phyloP scores from a whole-genome alignment of 2,797 vertebrate species.

The Nannoperca australis region DNA sequence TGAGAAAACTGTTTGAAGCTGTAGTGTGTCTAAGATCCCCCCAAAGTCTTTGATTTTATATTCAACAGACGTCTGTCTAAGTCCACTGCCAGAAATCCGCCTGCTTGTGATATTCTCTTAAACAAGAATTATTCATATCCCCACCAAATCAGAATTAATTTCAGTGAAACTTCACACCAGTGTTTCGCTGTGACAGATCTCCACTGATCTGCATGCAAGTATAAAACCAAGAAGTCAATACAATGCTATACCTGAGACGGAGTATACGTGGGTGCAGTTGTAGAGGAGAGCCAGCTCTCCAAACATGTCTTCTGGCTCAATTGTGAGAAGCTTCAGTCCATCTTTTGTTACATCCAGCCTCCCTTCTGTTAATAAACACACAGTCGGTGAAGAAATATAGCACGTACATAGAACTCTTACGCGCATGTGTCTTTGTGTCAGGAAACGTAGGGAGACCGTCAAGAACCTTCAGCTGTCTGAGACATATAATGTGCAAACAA shows the following conservation, averaged over 20 bases:
- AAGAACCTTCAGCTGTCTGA: conserved; percentile 16
- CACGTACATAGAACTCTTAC: not conserved
- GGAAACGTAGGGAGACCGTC: conserved; percentile 6
- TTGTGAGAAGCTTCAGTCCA: conserved; percentile 69
- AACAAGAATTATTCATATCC: conserved; percentile 52
- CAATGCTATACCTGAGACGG: conserved; percentile 78
- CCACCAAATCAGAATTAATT: conserved; percentile 23
- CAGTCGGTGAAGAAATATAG: conserved; percentile 18
- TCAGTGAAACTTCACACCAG: conserved; percentile 8
- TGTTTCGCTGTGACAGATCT: conserved; percentile 5
- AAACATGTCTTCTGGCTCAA: conserved; percentile 78
- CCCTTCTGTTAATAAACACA: conserved; percentile 75
- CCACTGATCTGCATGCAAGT: not conserved
- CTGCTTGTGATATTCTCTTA: conserved; percentile 33
- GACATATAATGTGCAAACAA: conserved; percentile 29
- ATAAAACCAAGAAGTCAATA: conserved; percentile 1
- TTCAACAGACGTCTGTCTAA: conserved; percentile 53
- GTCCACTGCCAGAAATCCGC: conserved; percentile 39
- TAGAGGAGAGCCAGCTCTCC: conserved; percentile 83
- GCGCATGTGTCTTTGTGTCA: conserved; percentile 10
- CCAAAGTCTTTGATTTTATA: conserved; percentile 69
- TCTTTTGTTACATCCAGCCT: conserved; percentile 80
- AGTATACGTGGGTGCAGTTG: conserved; percentile 74
- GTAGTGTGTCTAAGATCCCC: conserved; percentile 47
- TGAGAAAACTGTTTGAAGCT: conserved; percentile 55